These are phyloP conservation scores for Ennomos quercinarius DNA, from an alignment of 2,888 invertebrate species.

Conservation along the genomic window DNA sequence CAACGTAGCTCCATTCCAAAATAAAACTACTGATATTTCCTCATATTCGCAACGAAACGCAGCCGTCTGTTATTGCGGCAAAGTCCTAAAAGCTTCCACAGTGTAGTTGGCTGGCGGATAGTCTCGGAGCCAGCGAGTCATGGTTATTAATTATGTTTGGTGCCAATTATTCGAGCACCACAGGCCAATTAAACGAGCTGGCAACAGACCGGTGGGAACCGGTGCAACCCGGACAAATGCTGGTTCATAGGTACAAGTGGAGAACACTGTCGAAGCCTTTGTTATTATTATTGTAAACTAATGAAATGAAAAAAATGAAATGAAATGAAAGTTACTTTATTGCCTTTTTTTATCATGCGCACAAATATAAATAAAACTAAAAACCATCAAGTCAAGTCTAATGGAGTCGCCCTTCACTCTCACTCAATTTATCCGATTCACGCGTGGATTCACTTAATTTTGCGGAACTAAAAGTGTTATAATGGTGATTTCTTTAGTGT, in stretches of 20 bases:
- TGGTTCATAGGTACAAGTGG: neutral
- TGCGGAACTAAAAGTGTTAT: no score
- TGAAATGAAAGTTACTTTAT: no score
- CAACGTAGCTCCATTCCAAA: neutral
- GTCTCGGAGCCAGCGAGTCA: slow-evolving; percentile 11
- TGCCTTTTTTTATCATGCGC: no score
- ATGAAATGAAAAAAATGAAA: no score
- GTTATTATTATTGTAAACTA: slow-evolving; percentile 2
- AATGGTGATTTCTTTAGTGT: no score
- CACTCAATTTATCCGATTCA: no score
- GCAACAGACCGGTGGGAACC: neutral
- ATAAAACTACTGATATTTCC: neutral
- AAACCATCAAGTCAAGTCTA: no score
- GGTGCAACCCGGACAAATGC: neutral
- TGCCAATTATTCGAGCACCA: slow-evolving; percentile 3
- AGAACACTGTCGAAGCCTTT: neutral
- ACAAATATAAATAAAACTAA: no score
- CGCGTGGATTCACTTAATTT: no score
- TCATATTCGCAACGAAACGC: neutral
- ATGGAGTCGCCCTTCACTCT: no score
- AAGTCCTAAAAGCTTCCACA: neutral
- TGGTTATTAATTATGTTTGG: slow-evolving; percentile 12
- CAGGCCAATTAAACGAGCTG: slow-evolving; percentile 9
- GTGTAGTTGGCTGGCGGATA: neutral
- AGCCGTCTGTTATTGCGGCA: neutral